Evolutionary conservation across 2,113 vertebrate genomes (phyloP).

Genomic region (Pycnonotus jocosus): DNA sequence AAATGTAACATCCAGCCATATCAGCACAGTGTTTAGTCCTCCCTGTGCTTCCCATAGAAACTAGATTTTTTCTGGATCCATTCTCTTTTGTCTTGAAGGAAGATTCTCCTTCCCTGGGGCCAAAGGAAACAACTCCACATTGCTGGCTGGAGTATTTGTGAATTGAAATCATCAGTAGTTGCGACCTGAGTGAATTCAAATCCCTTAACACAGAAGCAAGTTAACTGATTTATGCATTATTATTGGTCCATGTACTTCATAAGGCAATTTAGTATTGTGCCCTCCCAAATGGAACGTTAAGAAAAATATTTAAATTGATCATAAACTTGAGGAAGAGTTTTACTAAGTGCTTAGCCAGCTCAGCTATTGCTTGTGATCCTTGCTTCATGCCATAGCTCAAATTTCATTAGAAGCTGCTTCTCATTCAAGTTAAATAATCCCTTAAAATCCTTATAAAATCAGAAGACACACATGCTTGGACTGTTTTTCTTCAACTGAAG

Average conservation of each 20-base stretch:
- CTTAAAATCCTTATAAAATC: constrained; percentile 18
- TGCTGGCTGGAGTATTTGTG: neutral
- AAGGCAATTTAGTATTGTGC: neutral
- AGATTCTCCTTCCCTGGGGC: neutral
- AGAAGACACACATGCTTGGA: neutral
- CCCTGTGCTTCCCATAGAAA: neutral
- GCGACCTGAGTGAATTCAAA: neutral
- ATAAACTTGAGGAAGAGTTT: constrained; percentile 3
- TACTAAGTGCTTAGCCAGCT: neutral
- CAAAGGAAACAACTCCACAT: neutral
- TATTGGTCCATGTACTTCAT: neutral
- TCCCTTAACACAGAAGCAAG: neutral
- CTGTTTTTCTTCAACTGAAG: constrained; percentile 22
- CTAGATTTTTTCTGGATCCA: neutral
- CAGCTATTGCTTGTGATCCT: constrained; percentile 1
- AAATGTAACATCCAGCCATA: neutral
- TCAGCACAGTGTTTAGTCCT: neutral
- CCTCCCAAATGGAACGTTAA: neutral
- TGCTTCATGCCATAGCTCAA: constrained; percentile 8
- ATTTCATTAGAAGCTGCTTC: constrained; percentile 32
- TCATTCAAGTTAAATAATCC: constrained; percentile 30
- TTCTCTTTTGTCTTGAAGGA: neutral
- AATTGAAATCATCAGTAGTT: neutral
- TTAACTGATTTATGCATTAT: neutral
- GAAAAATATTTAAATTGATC: neutral